Conservation (phyloP, 2,113 vertebrate species). For the Paramisgurnus dabryanus region DNA sequence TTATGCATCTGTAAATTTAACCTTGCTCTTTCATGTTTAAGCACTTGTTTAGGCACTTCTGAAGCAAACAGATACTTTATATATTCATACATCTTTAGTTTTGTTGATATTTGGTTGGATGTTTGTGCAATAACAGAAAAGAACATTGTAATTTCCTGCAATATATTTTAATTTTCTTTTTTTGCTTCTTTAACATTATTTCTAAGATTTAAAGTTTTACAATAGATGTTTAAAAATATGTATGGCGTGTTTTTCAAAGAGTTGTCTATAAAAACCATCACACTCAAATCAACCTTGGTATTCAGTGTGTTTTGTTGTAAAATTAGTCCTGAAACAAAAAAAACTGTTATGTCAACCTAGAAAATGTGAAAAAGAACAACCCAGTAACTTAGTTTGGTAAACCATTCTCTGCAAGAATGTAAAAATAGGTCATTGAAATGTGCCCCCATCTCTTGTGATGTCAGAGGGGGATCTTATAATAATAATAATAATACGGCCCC, state of each 20-base stretch:
- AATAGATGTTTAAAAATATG: background rate
- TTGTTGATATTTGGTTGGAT: background rate
- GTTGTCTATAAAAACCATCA: background rate
- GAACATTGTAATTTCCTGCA: background rate
- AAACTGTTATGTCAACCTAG: too few species aligned
- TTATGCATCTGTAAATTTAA: background rate
- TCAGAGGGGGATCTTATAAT: too few species aligned
- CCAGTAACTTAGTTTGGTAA: too few species aligned
- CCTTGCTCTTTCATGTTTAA: background rate
- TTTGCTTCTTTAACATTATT: background rate
- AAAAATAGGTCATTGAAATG: too few species aligned
- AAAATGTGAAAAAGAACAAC: too few species aligned
- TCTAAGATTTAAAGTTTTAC: background rate
- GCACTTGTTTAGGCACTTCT: background rate
- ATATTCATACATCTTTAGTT: background rate
- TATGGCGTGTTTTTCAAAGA: background rate
- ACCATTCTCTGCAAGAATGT: too few species aligned
- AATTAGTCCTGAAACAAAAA: too few species aligned
- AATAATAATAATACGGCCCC: too few species aligned
- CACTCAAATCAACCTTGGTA: background rate
- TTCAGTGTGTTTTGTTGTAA: too few species aligned
- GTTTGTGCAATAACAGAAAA: conserved; percentile 48
- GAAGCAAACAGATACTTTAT: background rate
- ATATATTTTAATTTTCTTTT: background rate
- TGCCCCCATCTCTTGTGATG: too few species aligned